Conservation (phyloP, 2,888 invertebrate species). For the Drosophila dives region DNA sequence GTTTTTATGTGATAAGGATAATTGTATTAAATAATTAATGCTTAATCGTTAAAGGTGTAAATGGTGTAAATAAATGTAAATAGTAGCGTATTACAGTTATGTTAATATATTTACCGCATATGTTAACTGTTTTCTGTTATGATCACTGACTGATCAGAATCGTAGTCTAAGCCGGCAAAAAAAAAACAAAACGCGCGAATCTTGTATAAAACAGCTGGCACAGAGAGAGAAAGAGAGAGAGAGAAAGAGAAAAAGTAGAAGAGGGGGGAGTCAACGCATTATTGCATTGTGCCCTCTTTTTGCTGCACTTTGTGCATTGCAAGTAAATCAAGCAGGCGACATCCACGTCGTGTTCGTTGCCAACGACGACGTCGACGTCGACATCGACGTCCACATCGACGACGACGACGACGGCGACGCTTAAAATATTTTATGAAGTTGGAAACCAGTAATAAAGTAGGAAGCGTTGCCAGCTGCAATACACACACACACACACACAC, state of each 20-base stretch:
- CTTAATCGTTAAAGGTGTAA: background rate
- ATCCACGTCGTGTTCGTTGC: conserved; percentile 25
- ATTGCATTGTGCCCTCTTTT: conserved; percentile 32
- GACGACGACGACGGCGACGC: conserved; percentile 38
- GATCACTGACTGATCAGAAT: background rate
- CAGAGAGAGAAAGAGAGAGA: conserved; percentile 1
- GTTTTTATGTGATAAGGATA: background rate
- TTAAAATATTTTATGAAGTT: conserved; percentile 76
- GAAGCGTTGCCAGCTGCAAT: conserved; percentile 73
- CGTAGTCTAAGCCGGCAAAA: conserved; percentile 26
- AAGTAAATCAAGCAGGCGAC: conserved; percentile 71
- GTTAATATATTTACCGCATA: background rate
- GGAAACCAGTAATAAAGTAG: conserved; percentile 76
- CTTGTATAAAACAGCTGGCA: conserved; percentile 55
- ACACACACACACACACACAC: conserved; percentile 18
- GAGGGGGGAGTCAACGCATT: conserved; percentile 11
- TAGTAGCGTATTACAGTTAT: background rate
- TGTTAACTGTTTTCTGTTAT: background rate
- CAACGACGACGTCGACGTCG: conserved; percentile 6
- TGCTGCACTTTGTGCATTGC: conserved; percentile 44
- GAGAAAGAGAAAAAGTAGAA: conserved; percentile 3
- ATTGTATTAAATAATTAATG: background rate
- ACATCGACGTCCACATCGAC: conserved; percentile 1
- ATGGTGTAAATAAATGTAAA: background rate
- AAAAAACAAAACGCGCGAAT: conserved; percentile 36